Base-by-base conservation (phyloP, 64 coral and sea anemone genomes). In the Exaiptasia diaphana region DNA sequence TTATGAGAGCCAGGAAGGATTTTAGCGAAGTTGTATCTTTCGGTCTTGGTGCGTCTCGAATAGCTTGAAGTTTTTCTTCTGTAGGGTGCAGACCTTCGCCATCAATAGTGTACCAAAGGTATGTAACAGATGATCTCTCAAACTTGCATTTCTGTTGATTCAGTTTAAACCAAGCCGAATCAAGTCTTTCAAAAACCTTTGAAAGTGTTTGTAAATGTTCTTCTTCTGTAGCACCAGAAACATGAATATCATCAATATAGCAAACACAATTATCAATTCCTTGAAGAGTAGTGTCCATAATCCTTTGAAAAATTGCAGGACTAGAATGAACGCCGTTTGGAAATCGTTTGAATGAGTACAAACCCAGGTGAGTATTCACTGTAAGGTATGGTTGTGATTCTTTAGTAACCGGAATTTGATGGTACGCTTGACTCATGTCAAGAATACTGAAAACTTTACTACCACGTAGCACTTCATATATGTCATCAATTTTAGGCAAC, bases 401-500 rank as follows among this genome's bases (percentile, higher is more conserved):
- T 27, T 50, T 13, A 21, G 59, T 40, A 54, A 76, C 53, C 18
- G 83, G 83, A 63, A 86, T 86, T 62, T 86, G 83, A 62, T 86
- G 70, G 58, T 86, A 86, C 6, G 83, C 83, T 67, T 86, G 83
- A 23, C 73, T 86, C 3, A 86, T 86, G 30, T 67, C 71, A 44
- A 86, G 39, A 18, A 76, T 44, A 63, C 53, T 75, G 64, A 85
- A 85, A 53, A 74, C 0, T 21, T 38, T 87, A 25, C 62, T 67
- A 2, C 73, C 84, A 25, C 49, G 37, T 70, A 79, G 44, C 21
- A 62, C 85, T 44, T 65, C 63, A 78, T 87, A 62, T 46, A 87
- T 79, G 45, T 88, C 64, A 29, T 88, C 85, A 52, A 88, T 88
- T 55, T 79, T 77, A 68, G 85, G 85, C 61, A 88, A 38, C 70